Conservation (phyloP, 2,113 vertebrate genomes). For the Acanthisitta chloris region DNA sequence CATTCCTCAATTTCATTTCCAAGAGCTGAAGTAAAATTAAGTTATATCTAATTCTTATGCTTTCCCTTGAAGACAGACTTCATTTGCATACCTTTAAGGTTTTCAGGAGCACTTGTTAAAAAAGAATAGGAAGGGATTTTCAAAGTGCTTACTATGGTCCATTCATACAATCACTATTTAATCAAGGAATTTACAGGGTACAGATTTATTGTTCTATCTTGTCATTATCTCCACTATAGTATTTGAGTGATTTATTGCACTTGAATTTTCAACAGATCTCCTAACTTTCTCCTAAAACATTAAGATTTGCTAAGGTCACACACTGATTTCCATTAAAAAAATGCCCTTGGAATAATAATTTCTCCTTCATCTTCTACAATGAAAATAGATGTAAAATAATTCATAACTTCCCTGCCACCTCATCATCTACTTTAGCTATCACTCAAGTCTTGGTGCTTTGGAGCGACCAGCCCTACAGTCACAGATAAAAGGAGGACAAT, state of each 20-base stretch:
- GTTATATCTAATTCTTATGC: not conserved
- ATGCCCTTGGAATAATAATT: constrained; percentile 48
- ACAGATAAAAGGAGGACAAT: not conserved
- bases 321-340: constrained; percentile 40
- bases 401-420: constrained; percentile 13
- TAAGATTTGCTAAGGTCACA: constrained; percentile 32
- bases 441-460: not conserved
- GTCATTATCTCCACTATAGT: not conserved
- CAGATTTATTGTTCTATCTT: not conserved
- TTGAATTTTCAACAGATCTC: not conserved
- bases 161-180: not conserved
- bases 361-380: constrained; percentile 11
- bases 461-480: not conserved
- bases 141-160: not conserved
- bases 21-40: constrained; percentile 26
- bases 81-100: constrained; percentile 44
- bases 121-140: not conserved
- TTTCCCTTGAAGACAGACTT: constrained; percentile 13
- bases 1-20: constrained; percentile 7
- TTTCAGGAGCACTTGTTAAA: constrained; percentile 2
- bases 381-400: constrained; percentile 59
- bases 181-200: not conserved
- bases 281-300: constrained; percentile 21
- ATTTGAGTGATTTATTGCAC: not conserved
- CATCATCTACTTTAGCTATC: not conserved